These are phyloP conservation scores for Monodelphis domestica DNA, from an alignment of 2,797 vertebrate genomes.

Conservation along the genomic window DNA sequence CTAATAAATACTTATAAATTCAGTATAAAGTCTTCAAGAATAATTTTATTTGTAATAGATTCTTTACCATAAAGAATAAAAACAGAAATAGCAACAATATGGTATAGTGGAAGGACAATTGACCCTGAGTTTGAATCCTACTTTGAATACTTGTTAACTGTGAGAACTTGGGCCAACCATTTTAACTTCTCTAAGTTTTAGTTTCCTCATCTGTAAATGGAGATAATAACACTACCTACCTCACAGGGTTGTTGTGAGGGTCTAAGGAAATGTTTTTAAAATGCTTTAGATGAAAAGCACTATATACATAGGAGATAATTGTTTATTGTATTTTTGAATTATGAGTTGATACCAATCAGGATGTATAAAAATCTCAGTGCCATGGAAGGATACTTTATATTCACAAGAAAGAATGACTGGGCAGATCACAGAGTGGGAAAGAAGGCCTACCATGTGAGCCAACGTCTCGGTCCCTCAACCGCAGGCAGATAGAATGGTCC, in stretches of 20 bases:
- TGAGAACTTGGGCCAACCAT: not conserved
- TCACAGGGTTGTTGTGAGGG: not conserved
- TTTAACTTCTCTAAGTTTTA: not conserved
- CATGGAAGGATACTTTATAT: not conserved
- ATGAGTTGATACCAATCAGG: not conserved
- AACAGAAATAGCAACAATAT: not conserved
- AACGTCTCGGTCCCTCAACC: not conserved
- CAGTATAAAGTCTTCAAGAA: too few species aligned
- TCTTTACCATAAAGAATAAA: constrained; percentile 43
- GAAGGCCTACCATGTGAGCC: not conserved
- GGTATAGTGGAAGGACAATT: not conserved
- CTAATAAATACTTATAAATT: too few species aligned
- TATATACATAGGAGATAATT: not conserved
- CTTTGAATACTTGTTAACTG: not conserved
- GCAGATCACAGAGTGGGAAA: not conserved
- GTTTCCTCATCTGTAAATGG: not conserved
- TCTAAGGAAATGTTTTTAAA: not conserved
- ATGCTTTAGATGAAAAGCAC: not conserved
- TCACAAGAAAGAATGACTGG: not conserved
- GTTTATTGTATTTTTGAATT: not conserved
- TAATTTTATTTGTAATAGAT: too few species aligned
- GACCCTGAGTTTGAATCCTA: not conserved
- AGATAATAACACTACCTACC: not conserved
- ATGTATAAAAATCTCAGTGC: not conserved
- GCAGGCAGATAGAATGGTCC: not conserved